phyloP scores from a whole-genome alignment of 2,113 vertebrate genomes.

The Datnioides undecimradiatus region DNA sequence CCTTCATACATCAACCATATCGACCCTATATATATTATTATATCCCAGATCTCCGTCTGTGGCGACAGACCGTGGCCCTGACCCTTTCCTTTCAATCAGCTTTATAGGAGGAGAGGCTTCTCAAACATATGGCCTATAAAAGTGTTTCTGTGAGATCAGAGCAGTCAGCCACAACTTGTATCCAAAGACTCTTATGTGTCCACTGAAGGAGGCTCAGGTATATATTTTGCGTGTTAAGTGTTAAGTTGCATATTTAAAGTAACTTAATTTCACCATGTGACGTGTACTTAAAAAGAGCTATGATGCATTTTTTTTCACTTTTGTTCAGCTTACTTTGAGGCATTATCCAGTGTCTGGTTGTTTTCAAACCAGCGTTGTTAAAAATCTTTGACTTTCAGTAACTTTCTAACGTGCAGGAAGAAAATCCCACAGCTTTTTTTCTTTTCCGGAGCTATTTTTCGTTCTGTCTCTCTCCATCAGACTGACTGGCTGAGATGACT shows the following conservation, averaged over 20 bases:
- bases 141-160: slow-evolving; percentile 13
- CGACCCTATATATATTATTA: too few relatives aligned
- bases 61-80: background rate
- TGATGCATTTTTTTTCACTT: background rate
- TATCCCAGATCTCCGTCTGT: background rate
- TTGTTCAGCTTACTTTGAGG: background rate
- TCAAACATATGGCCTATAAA: slow-evolving; percentile 19
- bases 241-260: background rate
- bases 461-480: slow-evolving; percentile 19
- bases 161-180: background rate
- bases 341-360: background rate
- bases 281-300: background rate
- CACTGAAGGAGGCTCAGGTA: background rate
- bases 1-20: too few relatives aligned
- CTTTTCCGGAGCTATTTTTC: slow-evolving; percentile 12
- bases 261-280: background rate
- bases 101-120: slow-evolving; percentile 13
- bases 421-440: background rate
- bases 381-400: background rate
- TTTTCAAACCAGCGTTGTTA: background rate
- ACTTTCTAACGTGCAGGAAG: background rate
- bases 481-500: slow-evolving; percentile 6
- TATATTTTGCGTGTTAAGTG: background rate
- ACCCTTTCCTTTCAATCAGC: slow-evolving; percentile 17
- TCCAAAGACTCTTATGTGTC: background rate